These are phyloP conservation scores for Geodia barretti DNA, from an alignment of 37 sponge, comb jelly and placozoan species.

Conservation along the genomic window DNA sequence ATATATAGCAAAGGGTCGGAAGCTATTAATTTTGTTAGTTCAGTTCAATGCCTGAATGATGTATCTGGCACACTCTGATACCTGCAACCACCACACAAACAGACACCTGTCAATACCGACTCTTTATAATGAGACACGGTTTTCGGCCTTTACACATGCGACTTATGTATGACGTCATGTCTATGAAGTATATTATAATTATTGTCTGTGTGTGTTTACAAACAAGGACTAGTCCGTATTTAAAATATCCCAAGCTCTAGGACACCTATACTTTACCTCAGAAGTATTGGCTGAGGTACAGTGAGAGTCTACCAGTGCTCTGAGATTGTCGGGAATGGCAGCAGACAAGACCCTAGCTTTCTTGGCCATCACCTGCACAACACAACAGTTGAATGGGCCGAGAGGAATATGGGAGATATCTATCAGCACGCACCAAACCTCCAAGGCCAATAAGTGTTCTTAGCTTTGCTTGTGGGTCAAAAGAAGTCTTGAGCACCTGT, in stretches of 20 bases:
- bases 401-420: background rate
- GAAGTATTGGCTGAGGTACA: slow-evolving; percentile 14
- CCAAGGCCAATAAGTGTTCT: slow-evolving; percentile 66
- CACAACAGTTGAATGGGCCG: background rate
- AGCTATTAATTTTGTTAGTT: too few species aligned
- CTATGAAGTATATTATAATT: too few species aligned
- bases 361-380: background rate
- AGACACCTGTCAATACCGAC: too few species aligned
- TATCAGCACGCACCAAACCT: slow-evolving; percentile 44
- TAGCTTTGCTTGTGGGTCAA: slow-evolving; percentile 69
- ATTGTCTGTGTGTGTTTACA: too few species aligned
- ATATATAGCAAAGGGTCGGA: too few species aligned
- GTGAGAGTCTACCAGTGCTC: slow-evolving; percentile 3
- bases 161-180: too few species aligned
- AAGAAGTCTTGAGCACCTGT: slow-evolving; percentile 50
- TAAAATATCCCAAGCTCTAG: too few species aligned
- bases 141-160: too few species aligned
- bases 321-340: slow-evolving; percentile 5
- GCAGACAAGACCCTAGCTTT: slow-evolving; percentile 23
- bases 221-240: too few species aligned
- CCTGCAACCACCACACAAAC: slow-evolving; percentile 2
- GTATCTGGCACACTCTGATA: slow-evolving; percentile 12
- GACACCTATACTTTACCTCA: too few species aligned
- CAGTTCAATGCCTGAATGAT: background rate
- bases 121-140: too few species aligned